Base-by-base conservation (phyloP, 1,140 invertebrate genomes). In the Hesperophylax magnus region DNA sequence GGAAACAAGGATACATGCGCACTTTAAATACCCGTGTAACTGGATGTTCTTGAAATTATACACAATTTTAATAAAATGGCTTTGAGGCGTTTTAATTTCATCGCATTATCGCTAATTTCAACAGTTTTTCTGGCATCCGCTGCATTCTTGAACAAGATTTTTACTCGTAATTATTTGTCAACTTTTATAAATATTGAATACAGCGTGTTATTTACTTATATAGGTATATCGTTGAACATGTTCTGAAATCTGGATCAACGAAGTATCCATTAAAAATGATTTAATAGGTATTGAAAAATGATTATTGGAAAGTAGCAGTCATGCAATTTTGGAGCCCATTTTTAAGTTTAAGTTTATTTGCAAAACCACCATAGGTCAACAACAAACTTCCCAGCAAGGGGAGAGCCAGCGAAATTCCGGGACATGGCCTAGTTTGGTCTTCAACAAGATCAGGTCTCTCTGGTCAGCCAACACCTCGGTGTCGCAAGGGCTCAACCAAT, bases 401-500 rank as follows among this genome's bases (percentile, higher is more conserved):
- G 65, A 77, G 63, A 77, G 60, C 27, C 78, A 80, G 31, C 72
- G 83, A 27, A 58, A 60, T 18, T 76, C 82, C 85, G 91, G 92
- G 27, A 91, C 93, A 83, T 95, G 95, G 93, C 94, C 94, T 27
- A 94, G 94, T 69, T 88, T 95, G 82, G 94, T 96, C 77, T 92
- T 96, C 85, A 94, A 94, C 85, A 97, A 96, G 91, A 96, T 96
- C 87, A 94, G 95, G 86, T 96, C 95, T 14, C 89, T 97, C 76
- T 96, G 95, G 95, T 94, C 92, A 83, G 92, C 92, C 82, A 94
- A 94, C 82, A 92, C 93, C 22, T 93, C 92, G 63, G 93, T 93
- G 69, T 90, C 93, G 54, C 93, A 92, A 87, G 95, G 95, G 84
- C 91, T 96, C 84, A 96, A 96, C 91, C 95, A 95, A 88, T 91